A percentile compares a stretch with the other conserved stretches of the same genome.
Evolutionary conservation across 2,888 invertebrate genomes (phyloP).

Genomic region (Hypolimnas misippus): DNA sequence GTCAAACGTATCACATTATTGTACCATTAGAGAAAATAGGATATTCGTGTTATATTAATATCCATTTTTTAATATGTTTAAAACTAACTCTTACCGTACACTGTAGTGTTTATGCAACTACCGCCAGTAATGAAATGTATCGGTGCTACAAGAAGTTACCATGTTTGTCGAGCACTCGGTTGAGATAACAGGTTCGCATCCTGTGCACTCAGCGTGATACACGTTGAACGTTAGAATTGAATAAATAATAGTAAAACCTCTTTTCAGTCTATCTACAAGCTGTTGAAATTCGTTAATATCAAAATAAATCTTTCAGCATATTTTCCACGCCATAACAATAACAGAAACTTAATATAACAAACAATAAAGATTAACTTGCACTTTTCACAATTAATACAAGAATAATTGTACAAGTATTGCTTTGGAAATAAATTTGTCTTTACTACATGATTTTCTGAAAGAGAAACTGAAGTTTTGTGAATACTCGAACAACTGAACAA

Average conservation of each 20-base stretch:
- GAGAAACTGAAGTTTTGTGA: background rate
- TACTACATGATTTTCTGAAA: background rate
- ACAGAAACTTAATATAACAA: no score
- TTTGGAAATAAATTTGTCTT: no score
- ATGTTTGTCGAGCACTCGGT: slow-evolving; percentile 8
- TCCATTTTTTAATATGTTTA: background rate
- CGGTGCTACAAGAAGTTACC: slow-evolving; percentile 6
- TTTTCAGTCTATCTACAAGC: background rate
- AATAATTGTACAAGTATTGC: no score
- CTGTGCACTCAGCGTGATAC: background rate
- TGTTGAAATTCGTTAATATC: no score
- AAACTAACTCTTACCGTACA: no score
- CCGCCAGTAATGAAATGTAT: slow-evolving; percentile 6
- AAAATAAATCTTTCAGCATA: no score
- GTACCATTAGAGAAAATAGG: background rate
- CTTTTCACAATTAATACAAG: no score
- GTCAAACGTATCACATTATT: background rate
- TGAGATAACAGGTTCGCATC: slow-evolving; percentile 22
- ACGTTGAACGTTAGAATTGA: background rate
- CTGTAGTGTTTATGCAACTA: background rate
- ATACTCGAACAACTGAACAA: slow-evolving; percentile 3
- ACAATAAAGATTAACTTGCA: no score
- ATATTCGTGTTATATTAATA: background rate
- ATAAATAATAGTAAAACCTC: background rate
- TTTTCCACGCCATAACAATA: no score